Percentiles rank a stretch among this genome's conserved stretches.
Evolutionary conservation across 2,113 vertebrate species (phyloP).

Genomic region (Plecturocebus donacophilus): DNA sequence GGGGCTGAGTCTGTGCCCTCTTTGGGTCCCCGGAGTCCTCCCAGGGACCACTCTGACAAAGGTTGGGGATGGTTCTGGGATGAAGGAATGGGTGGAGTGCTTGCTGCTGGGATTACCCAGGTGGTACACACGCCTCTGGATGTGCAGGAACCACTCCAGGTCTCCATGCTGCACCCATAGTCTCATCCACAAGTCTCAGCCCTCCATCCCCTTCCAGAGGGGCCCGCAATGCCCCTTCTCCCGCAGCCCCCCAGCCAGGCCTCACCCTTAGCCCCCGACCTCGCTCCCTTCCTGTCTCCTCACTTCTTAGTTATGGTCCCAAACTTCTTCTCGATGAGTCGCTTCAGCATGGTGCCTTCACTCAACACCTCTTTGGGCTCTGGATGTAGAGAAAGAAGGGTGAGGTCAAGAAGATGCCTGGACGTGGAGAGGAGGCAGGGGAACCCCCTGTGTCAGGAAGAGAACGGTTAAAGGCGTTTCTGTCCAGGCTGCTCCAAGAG

Average conservation of each 20-base stretch:
- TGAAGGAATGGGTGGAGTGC: neutral
- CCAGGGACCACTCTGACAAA: neutral
- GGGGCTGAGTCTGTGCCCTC: neutral
- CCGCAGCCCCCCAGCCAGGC: fast-evolving
- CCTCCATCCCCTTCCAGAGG: neutral
- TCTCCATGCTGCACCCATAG: neutral
- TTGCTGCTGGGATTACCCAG: neutral
- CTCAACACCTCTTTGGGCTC: neutral
- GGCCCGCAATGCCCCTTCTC: neutral
- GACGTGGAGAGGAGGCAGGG: neutral
- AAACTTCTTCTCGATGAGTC: constrained; percentile 57
- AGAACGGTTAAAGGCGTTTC: neutral
- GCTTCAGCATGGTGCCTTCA: neutral
- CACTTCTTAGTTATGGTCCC: constrained; percentile 60
- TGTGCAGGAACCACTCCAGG: neutral
- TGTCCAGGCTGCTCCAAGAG: neutral
- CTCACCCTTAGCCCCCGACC: neutral
- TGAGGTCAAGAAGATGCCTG: neutral
- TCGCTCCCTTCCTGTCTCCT: neutral
- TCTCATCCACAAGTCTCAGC: neutral
- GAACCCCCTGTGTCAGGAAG: fast-evolving
- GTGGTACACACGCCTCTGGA: no score
- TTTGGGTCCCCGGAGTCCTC: neutral
- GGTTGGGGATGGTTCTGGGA: neutral
- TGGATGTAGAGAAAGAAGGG: neutral